Evolutionary conservation across 1,140 invertebrate species (phyloP), one percentile per base, ranked within the genome.

Genomic region (Conus betulinus): DNA sequence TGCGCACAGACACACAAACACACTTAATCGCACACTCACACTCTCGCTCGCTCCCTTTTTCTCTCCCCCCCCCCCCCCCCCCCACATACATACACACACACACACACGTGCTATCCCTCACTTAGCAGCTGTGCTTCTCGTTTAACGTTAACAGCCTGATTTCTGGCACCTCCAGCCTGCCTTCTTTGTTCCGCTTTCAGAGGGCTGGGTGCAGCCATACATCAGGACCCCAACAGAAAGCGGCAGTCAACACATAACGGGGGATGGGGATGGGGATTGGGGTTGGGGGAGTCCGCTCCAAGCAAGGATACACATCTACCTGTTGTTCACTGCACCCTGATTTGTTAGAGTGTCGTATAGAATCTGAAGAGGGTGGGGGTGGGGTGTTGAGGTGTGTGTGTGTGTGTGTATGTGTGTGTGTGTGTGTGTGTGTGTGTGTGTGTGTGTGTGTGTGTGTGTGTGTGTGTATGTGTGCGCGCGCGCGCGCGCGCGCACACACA

Each of bases 391-490:
- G 55, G 55, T 6, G 13, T 7, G 55, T 7, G 55, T 57, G 55
- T 57, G 6, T 6, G 55, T 57, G 55, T 6, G 55, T 57, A 13
- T 6, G 13, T 57, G 13, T 6, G 55, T 57, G 76, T 39, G 76
- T 39, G 76, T 39, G 25, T 78, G 76, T 78, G 25, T 78, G 76
- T 78, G 76, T 78, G 76, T 78, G 76, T 78, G 76, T 78, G 76
- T 78, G 76, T 78, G 76, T 51, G 76, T 78, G 76, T 78, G 76
- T 78, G 76, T 78, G 76, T 39, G 76, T 39, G 76, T 39, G 76
- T 39, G 76, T 39, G 76, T 78, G 76, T 78, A 25, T 78, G 76
- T 39, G 76, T 78, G 76, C 27, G 76, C 39, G 76, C 20, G 76
- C 39, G 67, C n/a, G 67, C n/a, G 67, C n/a, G 67, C 20, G 67